Base-by-base conservation (phyloP, 2,888 invertebrate genomes). In the Torymus texanus region DNA sequence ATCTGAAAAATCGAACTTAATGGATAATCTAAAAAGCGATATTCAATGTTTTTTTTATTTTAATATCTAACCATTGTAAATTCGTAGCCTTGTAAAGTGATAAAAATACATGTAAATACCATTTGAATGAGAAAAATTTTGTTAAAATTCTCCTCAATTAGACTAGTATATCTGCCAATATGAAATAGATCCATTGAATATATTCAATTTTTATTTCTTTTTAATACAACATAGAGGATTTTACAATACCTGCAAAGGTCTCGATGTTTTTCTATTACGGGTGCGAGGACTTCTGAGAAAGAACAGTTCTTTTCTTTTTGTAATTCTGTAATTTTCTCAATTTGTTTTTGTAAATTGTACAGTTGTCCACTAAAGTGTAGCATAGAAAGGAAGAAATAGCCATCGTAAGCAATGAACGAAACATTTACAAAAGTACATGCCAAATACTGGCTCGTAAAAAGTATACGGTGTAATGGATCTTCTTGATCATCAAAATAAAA, bases 11-110 rank as follows among this genome's bases (percentile, higher is more conserved):
- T 29, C 29, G 5, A 2, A 5, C 29, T 29, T 5, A 29, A 29
- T 29, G 5, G 29, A 29, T 29, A 29, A 29, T 29, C 29, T 29
- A 29, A 29, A 29, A 29, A 29, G 29, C 29, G 2, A 29, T 29
- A 29, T 29, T 29, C 29, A 29, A 29, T 29, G 29, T 0, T 29
- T 29, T 29, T 24, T 29, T 0, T 29, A 3, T 29, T 29, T 29
- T 29, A 29, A 29, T 29, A 3, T 5, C 29, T 29, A 29, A 87
- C 87, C 80, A 81, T 78, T 5, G 87, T 79, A 16, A 80, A 83
- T 62, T 85, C 84, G 56, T 85, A 85, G 61, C 83, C 83, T 72
- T 87, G 87, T 58, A 85, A 83, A 73, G 86, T 87, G 24, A 87
- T 73, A 24, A 85, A 84, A 5, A 85, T 62, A 4, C 84, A 84